Conservation (phyloP, 2,113 vertebrate species). For the Thamnophis sirtalis region DNA sequence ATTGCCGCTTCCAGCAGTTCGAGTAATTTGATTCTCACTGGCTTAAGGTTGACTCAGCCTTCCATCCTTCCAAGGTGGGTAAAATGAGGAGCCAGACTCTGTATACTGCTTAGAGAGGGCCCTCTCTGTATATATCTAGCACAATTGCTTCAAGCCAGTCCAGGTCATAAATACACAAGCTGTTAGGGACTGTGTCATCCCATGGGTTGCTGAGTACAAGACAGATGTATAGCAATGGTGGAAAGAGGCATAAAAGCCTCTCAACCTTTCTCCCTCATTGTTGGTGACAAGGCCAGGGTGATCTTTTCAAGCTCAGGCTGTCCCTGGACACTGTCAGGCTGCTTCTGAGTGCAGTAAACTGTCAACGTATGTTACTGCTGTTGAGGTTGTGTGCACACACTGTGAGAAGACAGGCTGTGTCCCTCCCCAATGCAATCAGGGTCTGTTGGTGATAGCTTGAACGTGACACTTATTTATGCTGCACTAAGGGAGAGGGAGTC, state of each 20-base stretch:
- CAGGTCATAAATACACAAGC: neutral
- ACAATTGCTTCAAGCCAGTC: neutral
- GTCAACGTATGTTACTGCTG: neutral
- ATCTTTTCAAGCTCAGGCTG: neutral
- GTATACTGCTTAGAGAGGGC: neutral
- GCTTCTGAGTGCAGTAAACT: neutral
- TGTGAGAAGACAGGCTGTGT: neutral
- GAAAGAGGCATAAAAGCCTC: neutral
- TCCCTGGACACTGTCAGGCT: neutral
- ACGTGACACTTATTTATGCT: constrained; percentile 3
- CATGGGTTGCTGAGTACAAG: neutral
- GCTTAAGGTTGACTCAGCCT: too few relatives aligned
- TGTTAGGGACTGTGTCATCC: neutral
- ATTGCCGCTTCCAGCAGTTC: too few relatives aligned
- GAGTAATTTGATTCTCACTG: too few relatives aligned
- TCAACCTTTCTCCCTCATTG: neutral
- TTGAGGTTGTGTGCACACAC: neutral
- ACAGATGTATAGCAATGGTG: neutral
- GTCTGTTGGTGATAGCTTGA: fast-evolving
- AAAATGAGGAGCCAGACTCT: too few relatives aligned
- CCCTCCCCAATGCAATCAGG: neutral
- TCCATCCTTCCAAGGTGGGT: too few relatives aligned
- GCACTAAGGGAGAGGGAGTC: neutral
- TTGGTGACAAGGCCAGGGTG: neutral
- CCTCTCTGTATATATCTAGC: neutral